Base-by-base conservation (phyloP, 1,140 invertebrate genomes). In the Drosophila bipectinata region DNA sequence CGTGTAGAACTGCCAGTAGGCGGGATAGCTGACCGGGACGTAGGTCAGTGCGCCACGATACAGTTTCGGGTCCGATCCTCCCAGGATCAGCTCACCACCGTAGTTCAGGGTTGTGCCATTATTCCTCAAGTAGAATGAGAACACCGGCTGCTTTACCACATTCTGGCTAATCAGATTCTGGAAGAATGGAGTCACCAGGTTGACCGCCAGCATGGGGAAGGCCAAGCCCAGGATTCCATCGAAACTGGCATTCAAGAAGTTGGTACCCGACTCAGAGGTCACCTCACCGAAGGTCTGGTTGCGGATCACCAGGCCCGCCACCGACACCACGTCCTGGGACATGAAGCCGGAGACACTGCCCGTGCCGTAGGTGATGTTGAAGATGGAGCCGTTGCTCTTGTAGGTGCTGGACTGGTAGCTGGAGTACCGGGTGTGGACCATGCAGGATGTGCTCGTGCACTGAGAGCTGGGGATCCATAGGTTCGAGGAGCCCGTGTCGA, bases 401-500 rank as follows among this genome's bases (percentile, higher is more conserved):
- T 99, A 99, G 0, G 96, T 96, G 0, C 92, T 94, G 0, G 98
- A 99, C 89, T 95, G 95, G 18, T 80, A 93, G 68, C 95, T 95
- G 92, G 99, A 95, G 92, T 99, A 99, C 93, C 98, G 98, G 77
- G 51, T 66, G 48, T 99, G 98, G 2, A 53, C 41, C 14, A 32
- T 0, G 92, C 98, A 99, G 61, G 98, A 98, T 12, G 95, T 95
- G 72, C 94, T 93, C 94, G 9, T 3, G 90, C 98, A 99, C 81
- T 97, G 95, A 92, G 98, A 98, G 0, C 98, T 99, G 15, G 99
- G 98, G 53, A 99, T 95, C 99, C 99, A 99, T 26, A 99, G 93
- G 92, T 99, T 99, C 12, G 98, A 98, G 5, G 98, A 99, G 45
- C 99, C 99, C 8, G 98, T 98, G 92, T 99, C 99, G 93, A 99